Conservation (phyloP, 1,140 invertebrate species). For the Colletes latitarsis region DNA sequence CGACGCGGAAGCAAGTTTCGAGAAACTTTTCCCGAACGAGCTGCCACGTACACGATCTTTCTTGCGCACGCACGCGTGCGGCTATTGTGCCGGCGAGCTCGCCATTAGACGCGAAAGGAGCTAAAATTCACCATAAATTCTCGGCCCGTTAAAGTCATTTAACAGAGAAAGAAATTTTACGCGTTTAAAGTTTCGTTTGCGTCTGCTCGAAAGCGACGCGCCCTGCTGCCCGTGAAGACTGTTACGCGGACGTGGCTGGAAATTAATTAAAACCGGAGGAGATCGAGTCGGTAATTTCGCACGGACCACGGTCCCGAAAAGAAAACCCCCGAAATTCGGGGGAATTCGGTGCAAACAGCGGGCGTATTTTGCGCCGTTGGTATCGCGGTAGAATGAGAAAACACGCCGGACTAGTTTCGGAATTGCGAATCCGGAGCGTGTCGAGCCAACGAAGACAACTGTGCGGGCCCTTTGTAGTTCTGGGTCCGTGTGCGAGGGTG, state of each 20-base stretch:
- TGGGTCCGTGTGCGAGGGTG: background rate
- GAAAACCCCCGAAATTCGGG: background rate
- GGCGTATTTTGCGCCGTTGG: background rate
- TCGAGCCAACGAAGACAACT: slow-evolving; percentile 23
- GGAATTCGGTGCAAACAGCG: background rate
- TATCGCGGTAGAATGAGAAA: background rate
- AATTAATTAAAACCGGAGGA: background rate
- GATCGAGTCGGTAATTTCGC: background rate
- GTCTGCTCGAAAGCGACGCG: background rate
- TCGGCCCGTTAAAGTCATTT: background rate
- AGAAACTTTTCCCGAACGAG: slow-evolving; percentile 62
- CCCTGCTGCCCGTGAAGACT: too few relatives aligned
- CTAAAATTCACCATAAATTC: slow-evolving; percentile 6
- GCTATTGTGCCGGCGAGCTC: slow-evolving; percentile 7
- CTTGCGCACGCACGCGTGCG: slow-evolving; percentile 31
- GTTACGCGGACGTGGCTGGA: background rate
- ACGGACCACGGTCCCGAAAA: background rate
- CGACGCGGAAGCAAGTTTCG: slow-evolving; percentile 48
- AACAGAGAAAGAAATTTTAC: background rate
- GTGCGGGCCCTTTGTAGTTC: background rate
- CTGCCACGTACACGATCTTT: slow-evolving; percentile 36
- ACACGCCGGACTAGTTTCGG: background rate
- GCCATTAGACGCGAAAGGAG: slow-evolving; percentile 13
- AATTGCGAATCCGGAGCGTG: slow-evolving; percentile 4
- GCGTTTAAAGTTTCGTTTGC: background rate